Base-by-base conservation (phyloP, 2,888 invertebrate genomes). In the Cenopis cana region DNA sequence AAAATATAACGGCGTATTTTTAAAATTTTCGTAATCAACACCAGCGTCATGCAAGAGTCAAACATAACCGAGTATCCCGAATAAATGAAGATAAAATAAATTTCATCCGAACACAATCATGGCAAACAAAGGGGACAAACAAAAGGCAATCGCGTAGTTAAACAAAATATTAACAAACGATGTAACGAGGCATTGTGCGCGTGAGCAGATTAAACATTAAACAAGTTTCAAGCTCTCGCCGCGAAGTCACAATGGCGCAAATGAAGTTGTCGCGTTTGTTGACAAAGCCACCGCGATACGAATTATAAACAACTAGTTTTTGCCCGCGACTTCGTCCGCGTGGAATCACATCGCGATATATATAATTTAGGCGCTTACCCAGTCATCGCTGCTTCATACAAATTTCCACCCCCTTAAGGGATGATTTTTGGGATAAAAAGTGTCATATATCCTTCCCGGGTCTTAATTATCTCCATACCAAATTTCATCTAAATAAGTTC, bases 151-250 rank as follows among this genome's bases (percentile, higher is more conserved):
- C 14, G 14, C 54, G 8, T 55, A 55, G 24, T 29, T 55, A 55
- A n/a, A 55, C 29, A 24, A 54, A 29, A 55, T 55, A 55, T 55
- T 55, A 55, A 55, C 55, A 55, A 55, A 29, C 55, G 55, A 29
- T 55, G 24, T 55, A 55, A 55, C 55, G 55, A 55, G 55, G 55
- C 29, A 55, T 55, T 55, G 55, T 55, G 55, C 55, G 29, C 55
- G 29, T 12, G 29, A 55, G 55, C 29, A 29, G 55, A 55, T 55
- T 55, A 55, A 54, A 52, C 18, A 52, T 20, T 52, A 18, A 54
- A 55, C 29, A 55, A 55, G 55, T 29, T 55, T 29, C 55, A 55
- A 29, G 55, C 29, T 29, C 55, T 8, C 9, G 52, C 29, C 29
- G 24, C 50, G 17, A 55, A 29, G 29, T 29, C 55, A 55, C 55